Evolutionary conservation across 2,888 invertebrate genomes (phyloP), one percentile per base, ranked within the genome.

Genomic region (Thera britannica): DNA sequence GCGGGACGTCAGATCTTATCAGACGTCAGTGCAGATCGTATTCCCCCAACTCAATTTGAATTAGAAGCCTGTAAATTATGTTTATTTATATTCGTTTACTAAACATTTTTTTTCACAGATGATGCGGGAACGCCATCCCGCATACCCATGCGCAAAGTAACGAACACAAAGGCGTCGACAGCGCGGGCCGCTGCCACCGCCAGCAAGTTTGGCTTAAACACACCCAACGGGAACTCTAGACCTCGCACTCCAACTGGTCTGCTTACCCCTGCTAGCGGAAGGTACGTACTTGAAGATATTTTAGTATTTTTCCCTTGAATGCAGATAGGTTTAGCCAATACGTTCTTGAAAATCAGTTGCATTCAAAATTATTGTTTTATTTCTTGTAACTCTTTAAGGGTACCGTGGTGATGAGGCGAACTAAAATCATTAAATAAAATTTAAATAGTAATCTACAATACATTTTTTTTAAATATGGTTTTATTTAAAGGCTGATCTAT

Each of bases 161-260:
- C 95, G 38, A 96, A 96, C 68, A 85, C 95, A 84, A 78, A 90
- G 79, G 80, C 95, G 81, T 84, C 94, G 80, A 82, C 93, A 72
- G 93, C 94, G 70, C 85, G 95, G 73, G 94, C 95, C 74, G 95
- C 96, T 46, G 95, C 95, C 46, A 91, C 92, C n/a, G 95, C 96
- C 46, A 94, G 93, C 71, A 94, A 95, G 75, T 92, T 95, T 8
- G 94, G 95, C 68, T 93, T 95, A 71, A 78, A 84, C 35, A 94
- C 95, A 48, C 94, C 95, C 72, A 95, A 96, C 81, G 95, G 96
- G 77, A 89, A 94, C 77, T 96, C 96, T 0, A 92, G 96, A 63
- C 96, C 96, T 2, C 92, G 96, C 71, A 97, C 97, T 38, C 97
- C 97, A 23, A 97, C 97, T 56, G 97, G 97, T 41, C 94, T 96